Percentiles rank a stretch among this genome's conserved stretches.
Evolutionary conservation across 2,797 vertebrate species (phyloP).

Genomic region (Brotula barbata): DNA sequence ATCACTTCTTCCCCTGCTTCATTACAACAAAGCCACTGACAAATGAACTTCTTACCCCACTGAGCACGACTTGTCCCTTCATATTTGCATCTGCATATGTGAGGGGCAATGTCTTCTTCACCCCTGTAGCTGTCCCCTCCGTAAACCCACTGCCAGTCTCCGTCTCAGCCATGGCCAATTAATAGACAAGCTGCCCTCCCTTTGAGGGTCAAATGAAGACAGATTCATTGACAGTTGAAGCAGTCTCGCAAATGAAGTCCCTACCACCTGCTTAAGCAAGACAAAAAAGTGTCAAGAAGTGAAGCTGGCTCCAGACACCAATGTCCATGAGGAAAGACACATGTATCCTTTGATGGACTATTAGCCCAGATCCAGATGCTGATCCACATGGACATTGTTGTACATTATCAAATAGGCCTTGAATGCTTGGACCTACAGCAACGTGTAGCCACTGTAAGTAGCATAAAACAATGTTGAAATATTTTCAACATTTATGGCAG

Average conservation of each 20-base stretch:
- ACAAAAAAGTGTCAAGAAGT: background rate
- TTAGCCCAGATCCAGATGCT: too few relatives aligned
- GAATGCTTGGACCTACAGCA: too few relatives aligned
- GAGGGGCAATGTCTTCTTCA: background rate
- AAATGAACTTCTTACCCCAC: constrained; percentile 7
- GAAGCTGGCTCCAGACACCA: background rate
- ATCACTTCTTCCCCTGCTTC: constrained; percentile 28
- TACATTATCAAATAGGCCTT: too few relatives aligned
- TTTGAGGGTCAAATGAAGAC: constrained; percentile 42
- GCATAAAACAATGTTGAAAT: too few relatives aligned
- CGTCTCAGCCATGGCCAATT: constrained; percentile 36
- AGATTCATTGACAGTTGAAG: constrained; percentile 35
- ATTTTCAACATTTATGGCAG: too few relatives aligned
- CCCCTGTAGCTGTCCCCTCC: background rate
- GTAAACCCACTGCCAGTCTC: constrained; percentile 18
- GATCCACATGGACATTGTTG: too few relatives aligned
- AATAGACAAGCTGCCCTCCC: constrained; percentile 47
- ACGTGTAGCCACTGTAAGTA: too few relatives aligned
- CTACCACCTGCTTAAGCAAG: constrained; percentile 19
- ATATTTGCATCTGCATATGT: background rate
- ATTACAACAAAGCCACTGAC: constrained; percentile 15
- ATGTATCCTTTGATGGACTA: too few relatives aligned
- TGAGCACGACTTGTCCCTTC: constrained; percentile 15
- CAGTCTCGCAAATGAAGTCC: constrained; percentile 6
- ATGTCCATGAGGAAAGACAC: too few relatives aligned